Base-by-base conservation (phyloP, 2,113 vertebrate genomes). In the Scomber colias region DNA sequence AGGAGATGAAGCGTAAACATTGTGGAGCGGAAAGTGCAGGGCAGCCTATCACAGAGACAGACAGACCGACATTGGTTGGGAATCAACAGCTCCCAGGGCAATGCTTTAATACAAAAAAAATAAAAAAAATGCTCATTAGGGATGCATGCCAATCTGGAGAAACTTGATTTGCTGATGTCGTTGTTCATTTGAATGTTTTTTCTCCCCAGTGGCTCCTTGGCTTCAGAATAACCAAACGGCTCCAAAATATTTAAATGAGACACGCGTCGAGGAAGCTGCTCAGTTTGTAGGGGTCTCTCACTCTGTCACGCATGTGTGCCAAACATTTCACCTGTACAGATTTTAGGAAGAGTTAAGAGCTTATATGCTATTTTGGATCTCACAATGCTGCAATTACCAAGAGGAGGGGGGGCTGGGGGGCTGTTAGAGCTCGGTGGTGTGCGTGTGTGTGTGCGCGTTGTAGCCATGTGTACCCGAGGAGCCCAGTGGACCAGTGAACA, bases 401-500 rank as follows among this genome's bases (percentile, higher is more conserved):
- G 21, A 21, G 21, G 21, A 21, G 21, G 21, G 21, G 21, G 21
- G 21, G 21, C n/a, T n/a, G 21, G 67, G 77, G 66, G 70, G 64
- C 35, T 71, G 21, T 62, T 54, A 50, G 56, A 45, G 62, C 61
- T 55, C 12, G 9, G 45, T 69, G 24, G 30, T 71, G 12, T 73
- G 65, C 62, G 59, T 69, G 66, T 74, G 68, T 57, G 67, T 77
- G 66, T 57, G 54, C 66, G 31, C 44, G 64, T 84, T 81, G 51
- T 91, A 88, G 69, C 95, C 95, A 91, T 86, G 89, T 65, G 78
- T 91, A 91, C 96, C 96, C 80, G 75, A 93, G 92, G 93, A 97
- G 93, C 92, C 96, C 87, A 92, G 86, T 81, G 94, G 93, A 94
- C 96, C 95, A 82, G 86, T 11, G 90, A 96, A 97, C 94, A 97